These are phyloP conservation scores for Agonum fuliginosum DNA, from an alignment of 2,888 invertebrate genomes.

Conservation along the genomic window DNA sequence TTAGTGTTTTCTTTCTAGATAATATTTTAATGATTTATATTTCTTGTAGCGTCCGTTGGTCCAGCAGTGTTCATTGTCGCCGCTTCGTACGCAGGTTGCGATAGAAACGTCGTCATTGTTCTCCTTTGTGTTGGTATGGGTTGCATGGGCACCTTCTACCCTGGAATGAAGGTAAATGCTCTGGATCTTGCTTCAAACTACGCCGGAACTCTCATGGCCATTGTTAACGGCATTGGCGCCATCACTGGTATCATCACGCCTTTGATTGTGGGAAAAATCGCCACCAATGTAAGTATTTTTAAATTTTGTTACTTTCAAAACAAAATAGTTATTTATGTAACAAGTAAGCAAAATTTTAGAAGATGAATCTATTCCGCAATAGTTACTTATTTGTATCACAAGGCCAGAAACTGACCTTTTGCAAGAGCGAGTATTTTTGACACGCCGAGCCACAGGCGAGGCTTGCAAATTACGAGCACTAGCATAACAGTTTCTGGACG, in stretches of 20 bases:
- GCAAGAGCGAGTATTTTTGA: too few species aligned
- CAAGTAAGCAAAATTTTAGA: too few species aligned
- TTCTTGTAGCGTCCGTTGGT: conserved; percentile 77
- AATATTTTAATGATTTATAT: neutral
- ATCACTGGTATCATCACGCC: conserved; percentile 79
- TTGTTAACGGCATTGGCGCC: conserved; percentile 79
- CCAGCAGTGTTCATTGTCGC: conserved; percentile 79
- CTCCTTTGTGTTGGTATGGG: conserved; percentile 79
- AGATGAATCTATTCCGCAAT: too few species aligned
- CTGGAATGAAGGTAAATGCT: conserved; percentile 80
- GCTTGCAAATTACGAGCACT: too few species aligned
- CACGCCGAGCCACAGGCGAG: too few species aligned
- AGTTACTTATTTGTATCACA: too few species aligned
- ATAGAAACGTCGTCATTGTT: conserved; percentile 73
- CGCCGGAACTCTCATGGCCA: conserved; percentile 79
- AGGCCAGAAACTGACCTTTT: too few species aligned
- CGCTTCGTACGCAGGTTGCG: conserved; percentile 79
- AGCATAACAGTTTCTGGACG: neutral
- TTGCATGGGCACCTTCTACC: conserved; percentile 82
- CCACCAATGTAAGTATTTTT: conserved; percentile 76
- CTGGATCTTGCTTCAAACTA: conserved; percentile 80
- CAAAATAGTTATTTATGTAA: too few species aligned
- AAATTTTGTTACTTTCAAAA: neutral
- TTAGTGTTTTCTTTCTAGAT: too few species aligned
- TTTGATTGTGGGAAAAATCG: conserved; percentile 77